Percentiles rank a stretch among this genome's conserved stretches.
phyloP scores from a whole-genome alignment of 2,888 invertebrate species.

The Chrysotoxum bicinctum region DNA sequence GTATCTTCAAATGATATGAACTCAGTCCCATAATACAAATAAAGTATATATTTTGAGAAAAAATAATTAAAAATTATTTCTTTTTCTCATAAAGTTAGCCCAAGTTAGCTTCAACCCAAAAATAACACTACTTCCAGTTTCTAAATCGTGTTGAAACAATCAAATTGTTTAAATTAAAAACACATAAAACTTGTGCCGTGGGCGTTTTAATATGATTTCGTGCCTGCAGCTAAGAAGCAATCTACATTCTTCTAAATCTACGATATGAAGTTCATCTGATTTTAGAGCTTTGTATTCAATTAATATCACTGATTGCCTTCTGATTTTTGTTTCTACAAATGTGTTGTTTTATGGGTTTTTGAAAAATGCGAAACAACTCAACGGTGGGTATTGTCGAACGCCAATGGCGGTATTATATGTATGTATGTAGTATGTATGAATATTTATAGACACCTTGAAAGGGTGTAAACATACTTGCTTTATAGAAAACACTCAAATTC shows the following conservation, averaged over 20 bases:
- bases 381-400: too few relatives aligned
- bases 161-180: conserved; percentile 7
- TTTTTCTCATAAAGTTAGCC: neutral
- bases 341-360: neutral
- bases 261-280: neutral
- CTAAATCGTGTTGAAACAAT: neutral
- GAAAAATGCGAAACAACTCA: neutral
- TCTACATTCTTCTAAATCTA: neutral
- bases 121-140: neutral
- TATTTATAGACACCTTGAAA: neutral
- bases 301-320: conserved; percentile 7
- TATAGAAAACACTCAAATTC: neutral
- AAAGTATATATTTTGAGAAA: too few relatives aligned
- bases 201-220: conserved; percentile 20
- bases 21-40: too few relatives aligned
- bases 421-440: neutral
- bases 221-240: neutral
- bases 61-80: neutral
- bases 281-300: neutral
- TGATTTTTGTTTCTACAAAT: neutral
- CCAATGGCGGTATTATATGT: too few relatives aligned
- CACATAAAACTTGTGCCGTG: neutral
- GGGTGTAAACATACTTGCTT: neutral
- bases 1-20: too few relatives aligned
- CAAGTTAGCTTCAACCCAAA: neutral